phyloP scores from a whole-genome alignment of 2,888 invertebrate species.

The Lasioglossum vierecki region DNA sequence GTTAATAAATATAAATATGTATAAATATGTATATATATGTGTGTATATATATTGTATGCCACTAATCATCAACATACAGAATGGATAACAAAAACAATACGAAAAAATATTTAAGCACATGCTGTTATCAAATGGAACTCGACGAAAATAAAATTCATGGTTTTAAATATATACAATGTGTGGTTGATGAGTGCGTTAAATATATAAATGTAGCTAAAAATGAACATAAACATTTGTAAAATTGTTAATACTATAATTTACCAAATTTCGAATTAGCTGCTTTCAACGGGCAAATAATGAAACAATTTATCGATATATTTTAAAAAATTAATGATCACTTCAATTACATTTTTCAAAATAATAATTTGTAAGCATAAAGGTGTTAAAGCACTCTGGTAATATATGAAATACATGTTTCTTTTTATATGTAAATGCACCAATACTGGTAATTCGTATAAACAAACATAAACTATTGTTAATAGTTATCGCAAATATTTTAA shows the following conservation, averaged over 20 bases:
- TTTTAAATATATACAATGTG: slow-evolving; percentile 22
- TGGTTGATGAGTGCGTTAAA: slow-evolving; percentile 14
- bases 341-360: neutral
- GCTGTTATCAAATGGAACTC: slow-evolving; percentile 61
- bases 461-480: slow-evolving; percentile 13
- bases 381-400: slow-evolving; percentile 10
- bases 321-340: neutral
- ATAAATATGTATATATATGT: slow-evolving; percentile 53
- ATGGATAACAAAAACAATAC: slow-evolving; percentile 86
- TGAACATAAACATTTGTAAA: slow-evolving; percentile 19
- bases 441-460: neutral
- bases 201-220: slow-evolving; percentile 8
- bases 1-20: slow-evolving; percentile 62
- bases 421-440: slow-evolving; percentile 7
- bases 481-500: slow-evolving; percentile 52
- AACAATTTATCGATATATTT: slow-evolving; percentile 1
- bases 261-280: slow-evolving; percentile 3
- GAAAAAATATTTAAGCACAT: slow-evolving; percentile 66
- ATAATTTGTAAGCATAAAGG: neutral
- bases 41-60: slow-evolving; percentile 55
- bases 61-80: slow-evolving; percentile 86
- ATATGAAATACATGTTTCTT: slow-evolving; percentile 13
- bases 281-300: slow-evolving; percentile 3
- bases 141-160: slow-evolving; percentile 34
- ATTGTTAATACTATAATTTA: slow-evolving; percentile 17